Conservation (phyloP, 2,888 invertebrate genomes). For the Amblyjoppa fuscipennis region DNA sequence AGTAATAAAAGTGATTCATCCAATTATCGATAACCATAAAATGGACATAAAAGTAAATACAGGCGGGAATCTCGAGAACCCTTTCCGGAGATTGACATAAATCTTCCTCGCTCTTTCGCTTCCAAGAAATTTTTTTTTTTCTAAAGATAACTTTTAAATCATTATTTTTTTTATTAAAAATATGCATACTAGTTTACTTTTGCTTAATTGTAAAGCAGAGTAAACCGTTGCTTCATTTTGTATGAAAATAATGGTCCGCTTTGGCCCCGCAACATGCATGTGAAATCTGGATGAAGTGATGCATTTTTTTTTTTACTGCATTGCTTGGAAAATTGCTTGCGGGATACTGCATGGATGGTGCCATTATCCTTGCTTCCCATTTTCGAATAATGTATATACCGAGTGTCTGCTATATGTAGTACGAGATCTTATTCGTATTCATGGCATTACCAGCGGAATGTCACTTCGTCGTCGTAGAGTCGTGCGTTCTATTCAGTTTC, state of each 20-base stretch:
- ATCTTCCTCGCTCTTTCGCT: background rate
- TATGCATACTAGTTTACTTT: too few species aligned
- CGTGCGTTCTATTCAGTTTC: constrained; percentile 40
- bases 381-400: background rate
- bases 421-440: constrained; percentile 34
- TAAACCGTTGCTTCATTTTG: too few species aligned
- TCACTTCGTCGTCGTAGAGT: constrained; percentile 30
- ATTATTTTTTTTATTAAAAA: too few species aligned
- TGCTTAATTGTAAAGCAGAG: too few species aligned
- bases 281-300: background rate
- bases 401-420: background rate
- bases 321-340: background rate
- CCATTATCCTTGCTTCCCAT: background rate
- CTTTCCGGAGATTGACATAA: background rate
- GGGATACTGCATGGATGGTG: background rate
- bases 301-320: constrained; percentile 10
- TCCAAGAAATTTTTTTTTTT: background rate
- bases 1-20: too few species aligned
- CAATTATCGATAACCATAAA: background rate
- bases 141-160: background rate
- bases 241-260: too few species aligned
- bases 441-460: constrained; percentile 47
- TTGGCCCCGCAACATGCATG: background rate
- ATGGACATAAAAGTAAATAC: background rate
- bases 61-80: background rate